Conservation (phyloP, 2,797 vertebrate species). For the Danio aesculapii region DNA sequence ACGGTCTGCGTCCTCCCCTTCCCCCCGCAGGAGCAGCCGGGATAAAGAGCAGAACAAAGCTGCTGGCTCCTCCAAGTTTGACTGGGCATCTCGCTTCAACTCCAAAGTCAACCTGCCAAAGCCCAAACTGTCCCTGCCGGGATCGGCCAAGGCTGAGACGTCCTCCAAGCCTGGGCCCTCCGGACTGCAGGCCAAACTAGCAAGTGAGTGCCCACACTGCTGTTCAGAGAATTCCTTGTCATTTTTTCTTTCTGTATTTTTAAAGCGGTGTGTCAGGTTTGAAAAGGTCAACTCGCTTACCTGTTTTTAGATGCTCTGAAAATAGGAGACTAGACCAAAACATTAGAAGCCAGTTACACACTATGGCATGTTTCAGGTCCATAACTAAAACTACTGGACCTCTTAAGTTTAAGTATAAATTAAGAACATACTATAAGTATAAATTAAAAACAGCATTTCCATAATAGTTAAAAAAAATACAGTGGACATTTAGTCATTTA, state of each 20-base stretch:
- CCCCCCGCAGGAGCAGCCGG: conserved; percentile 95
- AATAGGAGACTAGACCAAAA: neutral
- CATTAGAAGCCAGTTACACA: neutral
- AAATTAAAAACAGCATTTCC: neutral
- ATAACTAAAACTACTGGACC: too few species aligned
- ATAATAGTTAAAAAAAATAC: neutral
- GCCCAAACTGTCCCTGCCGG: conserved; percentile 98
- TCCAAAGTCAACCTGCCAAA: conserved; percentile 99
- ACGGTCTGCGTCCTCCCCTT: conserved; percentile 96
- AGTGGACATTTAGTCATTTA: neutral
- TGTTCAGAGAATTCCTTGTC: neutral
- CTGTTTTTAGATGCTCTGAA: neutral
- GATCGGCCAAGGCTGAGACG: conserved; percentile 98
- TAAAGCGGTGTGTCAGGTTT: neutral
- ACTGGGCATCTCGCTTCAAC: conserved; percentile 98
- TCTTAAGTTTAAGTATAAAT: too few species aligned
- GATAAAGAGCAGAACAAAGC: conserved; percentile 94
- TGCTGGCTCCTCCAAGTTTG: conserved; percentile 96
- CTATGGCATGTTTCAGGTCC: too few species aligned
- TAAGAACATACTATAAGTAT: too few species aligned
- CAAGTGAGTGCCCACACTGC: conserved; percentile 87
- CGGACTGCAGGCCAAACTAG: conserved; percentile 99
- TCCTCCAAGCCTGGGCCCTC: conserved; percentile 99
- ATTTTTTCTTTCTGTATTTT: neutral
- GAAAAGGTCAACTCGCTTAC: neutral